phyloP scores from a whole-genome alignment of 2,888 invertebrate genomes.

The Eristalis intricaria region DNA sequence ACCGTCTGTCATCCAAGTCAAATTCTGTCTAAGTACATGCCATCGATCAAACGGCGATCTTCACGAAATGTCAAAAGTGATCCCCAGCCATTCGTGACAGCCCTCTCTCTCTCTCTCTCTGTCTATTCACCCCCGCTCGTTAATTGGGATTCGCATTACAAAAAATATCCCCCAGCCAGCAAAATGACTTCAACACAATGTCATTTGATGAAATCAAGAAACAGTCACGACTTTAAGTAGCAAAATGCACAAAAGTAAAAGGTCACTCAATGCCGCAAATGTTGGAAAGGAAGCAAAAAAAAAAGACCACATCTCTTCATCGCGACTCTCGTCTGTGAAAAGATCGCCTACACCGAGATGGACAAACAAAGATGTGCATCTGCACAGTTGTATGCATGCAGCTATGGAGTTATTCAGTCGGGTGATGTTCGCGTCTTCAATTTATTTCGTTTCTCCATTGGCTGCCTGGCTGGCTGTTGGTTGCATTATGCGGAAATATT shows the following conservation, averaged over 20 bases:
- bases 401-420: constrained; percentile 1
- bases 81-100: background rate
- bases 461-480: no score
- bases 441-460: constrained; percentile 49
- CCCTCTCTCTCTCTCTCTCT: background rate
- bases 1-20: background rate
- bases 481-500: constrained; percentile 39
- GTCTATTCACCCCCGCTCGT: background rate
- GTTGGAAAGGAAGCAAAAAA: background rate
- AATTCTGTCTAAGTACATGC: background rate
- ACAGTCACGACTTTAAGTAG: constrained; percentile 57
- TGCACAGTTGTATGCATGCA: constrained; percentile 32
- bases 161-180: background rate
- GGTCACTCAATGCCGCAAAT: constrained; percentile 28
- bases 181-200: constrained; percentile 20
- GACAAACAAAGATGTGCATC: constrained; percentile 12
- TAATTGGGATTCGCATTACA: background rate
- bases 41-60: background rate
- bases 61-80: background rate
- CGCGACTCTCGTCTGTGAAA: background rate
- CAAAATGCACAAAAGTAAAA: constrained; percentile 38
- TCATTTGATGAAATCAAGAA: constrained; percentile 53
- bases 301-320: background rate
- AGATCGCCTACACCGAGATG: background rate
- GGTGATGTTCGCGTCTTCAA: constrained; percentile 43